A percentile compares a stretch with the other conserved stretches of the same genome.
phyloP scores from a whole-genome alignment of 2,113 vertebrate species.

The Fukomys damarensis region DNA sequence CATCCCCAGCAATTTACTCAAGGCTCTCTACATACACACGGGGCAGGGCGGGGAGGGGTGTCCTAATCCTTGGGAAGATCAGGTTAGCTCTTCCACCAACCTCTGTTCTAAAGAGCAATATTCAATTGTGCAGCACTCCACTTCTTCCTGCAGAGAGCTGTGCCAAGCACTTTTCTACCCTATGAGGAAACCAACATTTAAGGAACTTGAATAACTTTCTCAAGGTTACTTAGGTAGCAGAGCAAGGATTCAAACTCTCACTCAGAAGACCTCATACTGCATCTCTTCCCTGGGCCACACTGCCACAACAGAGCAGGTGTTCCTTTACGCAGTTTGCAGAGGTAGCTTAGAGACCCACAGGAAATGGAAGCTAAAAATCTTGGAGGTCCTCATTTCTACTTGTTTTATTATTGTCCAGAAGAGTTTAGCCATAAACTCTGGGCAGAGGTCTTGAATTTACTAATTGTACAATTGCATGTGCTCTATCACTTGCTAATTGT shows the following conservation, averaged over 20 bases:
- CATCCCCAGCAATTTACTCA: neutral
- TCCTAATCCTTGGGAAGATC: neutral
- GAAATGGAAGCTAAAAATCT: neutral
- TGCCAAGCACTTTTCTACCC: neutral
- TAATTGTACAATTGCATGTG: neutral
- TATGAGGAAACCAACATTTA: conserved; percentile 1
- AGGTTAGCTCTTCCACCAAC: neutral
- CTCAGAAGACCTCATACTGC: neutral
- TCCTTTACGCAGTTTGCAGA: neutral
- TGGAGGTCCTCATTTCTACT: neutral
- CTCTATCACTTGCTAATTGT: conserved; percentile 1
- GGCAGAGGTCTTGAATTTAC: neutral
- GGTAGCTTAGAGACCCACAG: neutral
- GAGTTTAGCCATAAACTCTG: neutral
- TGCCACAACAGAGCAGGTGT: neutral
- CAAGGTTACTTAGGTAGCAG: neutral
- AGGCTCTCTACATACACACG: neutral
- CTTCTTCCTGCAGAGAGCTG: neutral
- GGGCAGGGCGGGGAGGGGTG: neutral
- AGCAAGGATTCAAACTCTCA: neutral
- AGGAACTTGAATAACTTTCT: conserved; percentile 38
- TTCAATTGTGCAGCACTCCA: neutral
- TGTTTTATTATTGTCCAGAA: neutral
- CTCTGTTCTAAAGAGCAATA: conserved; percentile 1
- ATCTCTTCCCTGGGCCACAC: neutral